Conservation (phyloP, 2,797 vertebrate species). For the Falco cherrug region DNA sequence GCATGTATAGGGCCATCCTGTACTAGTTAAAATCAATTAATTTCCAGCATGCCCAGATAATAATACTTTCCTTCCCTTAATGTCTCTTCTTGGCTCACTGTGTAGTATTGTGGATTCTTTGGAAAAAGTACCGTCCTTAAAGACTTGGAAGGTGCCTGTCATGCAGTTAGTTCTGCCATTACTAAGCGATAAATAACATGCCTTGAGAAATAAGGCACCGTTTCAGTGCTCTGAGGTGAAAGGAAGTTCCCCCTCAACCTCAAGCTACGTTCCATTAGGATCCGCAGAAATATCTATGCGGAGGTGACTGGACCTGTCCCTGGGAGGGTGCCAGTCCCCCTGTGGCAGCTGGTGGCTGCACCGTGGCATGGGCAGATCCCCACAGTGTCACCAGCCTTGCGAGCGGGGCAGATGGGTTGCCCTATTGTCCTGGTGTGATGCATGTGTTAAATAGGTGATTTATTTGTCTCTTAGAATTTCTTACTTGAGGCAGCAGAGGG, state of each 20-base stretch:
- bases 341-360: not conserved
- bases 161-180: not conserved
- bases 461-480: not conserved
- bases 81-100: not conserved
- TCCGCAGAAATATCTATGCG: not conserved
- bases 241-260: not conserved
- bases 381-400: rapidly evolving
- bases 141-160: not conserved
- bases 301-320: not conserved
- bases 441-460: not conserved
- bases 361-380: not conserved
- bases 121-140: not conserved
- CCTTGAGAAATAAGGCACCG: not conserved
- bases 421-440: not conserved
- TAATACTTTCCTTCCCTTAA: not conserved
- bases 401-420: not conserved
- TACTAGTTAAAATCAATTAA: too few species aligned
- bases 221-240: not conserved
- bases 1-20: not conserved
- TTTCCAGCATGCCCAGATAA: not conserved
- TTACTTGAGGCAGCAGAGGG: not conserved
- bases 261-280: not conserved
- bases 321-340: not conserved
- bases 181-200: not conserved
- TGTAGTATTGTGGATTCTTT: not conserved